phyloP scores from a whole-genome alignment of 2,797 vertebrate species.

The Poecilia picta region DNA sequence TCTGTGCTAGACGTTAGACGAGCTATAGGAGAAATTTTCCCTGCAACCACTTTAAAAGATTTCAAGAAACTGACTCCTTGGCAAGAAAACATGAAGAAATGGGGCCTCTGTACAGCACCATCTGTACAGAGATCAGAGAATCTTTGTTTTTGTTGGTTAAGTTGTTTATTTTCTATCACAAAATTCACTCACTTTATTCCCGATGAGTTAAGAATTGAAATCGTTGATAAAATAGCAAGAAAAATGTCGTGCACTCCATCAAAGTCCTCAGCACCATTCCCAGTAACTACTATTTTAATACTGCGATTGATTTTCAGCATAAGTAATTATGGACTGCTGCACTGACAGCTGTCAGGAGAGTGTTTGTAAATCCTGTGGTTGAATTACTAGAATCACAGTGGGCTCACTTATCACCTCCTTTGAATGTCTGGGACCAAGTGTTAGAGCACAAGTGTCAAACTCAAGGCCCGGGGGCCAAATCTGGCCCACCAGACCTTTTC shows the following conservation, averaged over 20 bases:
- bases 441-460: too few relatives aligned
- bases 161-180: conserved; percentile 8
- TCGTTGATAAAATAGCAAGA: conserved; percentile 12
- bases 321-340: conserved; percentile 22
- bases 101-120: neutral
- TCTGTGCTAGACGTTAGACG: neutral
- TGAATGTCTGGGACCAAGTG: conserved; percentile 4
- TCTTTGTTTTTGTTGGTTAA: neutral
- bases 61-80: neutral
- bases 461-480: too few relatives aligned
- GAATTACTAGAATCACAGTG: conserved; percentile 12
- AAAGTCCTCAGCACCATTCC: conserved; percentile 3
- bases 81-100: neutral
- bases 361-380: conserved; percentile 20
- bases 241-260: conserved; percentile 21
- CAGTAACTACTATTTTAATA: conserved; percentile 28
- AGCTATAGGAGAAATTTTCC: neutral
- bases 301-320: conserved; percentile 28
- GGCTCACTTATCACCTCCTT: neutral
- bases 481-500: too few relatives aligned
- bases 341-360: conserved; percentile 9
- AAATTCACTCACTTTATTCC: conserved; percentile 24
- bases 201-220: conserved; percentile 4
- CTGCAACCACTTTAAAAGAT: neutral
- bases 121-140: conserved; percentile 3